These are phyloP conservation scores for Dermatophagoides farinae DNA, from an alignment of 1,140 invertebrate species.

Conservation along the genomic window DNA sequence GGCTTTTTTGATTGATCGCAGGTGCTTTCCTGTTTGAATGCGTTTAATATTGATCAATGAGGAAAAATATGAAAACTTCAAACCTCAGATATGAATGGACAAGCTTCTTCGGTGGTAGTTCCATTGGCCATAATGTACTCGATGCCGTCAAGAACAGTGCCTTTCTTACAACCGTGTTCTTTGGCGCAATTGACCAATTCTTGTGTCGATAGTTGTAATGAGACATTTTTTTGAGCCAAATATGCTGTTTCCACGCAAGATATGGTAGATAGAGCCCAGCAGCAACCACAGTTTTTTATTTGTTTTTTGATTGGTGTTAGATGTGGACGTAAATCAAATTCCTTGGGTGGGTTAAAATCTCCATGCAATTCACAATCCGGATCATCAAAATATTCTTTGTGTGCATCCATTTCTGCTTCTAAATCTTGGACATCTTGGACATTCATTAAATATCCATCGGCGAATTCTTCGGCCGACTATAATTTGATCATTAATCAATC, in stretches of 20 bases:
- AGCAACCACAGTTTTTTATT: slow-evolving; percentile 23
- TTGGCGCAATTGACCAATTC: slow-evolving; percentile 11
- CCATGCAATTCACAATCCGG: too few species aligned
- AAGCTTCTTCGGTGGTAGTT: neutral
- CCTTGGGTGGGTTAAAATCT: too few species aligned
- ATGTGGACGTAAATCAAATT: slow-evolving; percentile 65
- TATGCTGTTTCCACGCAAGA: slow-evolving; percentile 5
- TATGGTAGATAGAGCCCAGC: slow-evolving; percentile 23
- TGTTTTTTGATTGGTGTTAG: slow-evolving; percentile 58
- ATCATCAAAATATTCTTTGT: too few species aligned
- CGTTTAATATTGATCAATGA: too few species aligned
- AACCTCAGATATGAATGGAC: neutral
- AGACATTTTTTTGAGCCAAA: neutral
- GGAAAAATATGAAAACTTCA: too few species aligned
- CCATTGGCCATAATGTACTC: neutral
- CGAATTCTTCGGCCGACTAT: too few species aligned
- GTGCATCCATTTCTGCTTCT: too few species aligned
- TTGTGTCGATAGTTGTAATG: slow-evolving; percentile 11
- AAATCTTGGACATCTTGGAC: too few species aligned
- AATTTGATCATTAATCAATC: too few species aligned
- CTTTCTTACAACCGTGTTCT: neutral
- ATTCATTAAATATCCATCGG: too few species aligned
- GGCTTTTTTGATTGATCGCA: too few species aligned
- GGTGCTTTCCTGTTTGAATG: too few species aligned
- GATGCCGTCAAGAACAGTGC: neutral